Base-by-base conservation (phyloP, 1,140 invertebrate genomes). In the Drosophila auraria region DNA sequence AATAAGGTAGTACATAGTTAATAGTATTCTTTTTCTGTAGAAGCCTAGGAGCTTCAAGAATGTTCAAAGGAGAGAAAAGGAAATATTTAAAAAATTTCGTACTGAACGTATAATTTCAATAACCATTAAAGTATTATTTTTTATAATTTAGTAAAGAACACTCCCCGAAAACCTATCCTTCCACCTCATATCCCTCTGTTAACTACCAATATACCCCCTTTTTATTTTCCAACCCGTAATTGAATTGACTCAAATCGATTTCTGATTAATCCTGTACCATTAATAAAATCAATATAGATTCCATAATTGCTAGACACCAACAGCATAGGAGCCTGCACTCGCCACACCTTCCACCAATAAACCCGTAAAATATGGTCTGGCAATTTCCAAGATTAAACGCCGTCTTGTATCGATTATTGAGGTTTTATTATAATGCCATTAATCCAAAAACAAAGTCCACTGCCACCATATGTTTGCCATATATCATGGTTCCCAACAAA, bases 341-440 rank as follows among this genome's bases (percentile, higher is more conserved):
- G 62, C 45, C 66, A 69, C 66, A 40, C 63, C 66, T 44, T 63
- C 45, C 25, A 3, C 33, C 44, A 71, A 59, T 59, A 51, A 60
- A 23, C 9, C 11, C 30, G 5, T 73, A 53, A 73, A 73, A 60
- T 73, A 73, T 53, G 11, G 40, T n/a, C 68, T 50, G 38, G 38
- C 66, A 53, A 70, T 70, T 54, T 44, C 8, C 12, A 44, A 73
- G 68, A 72, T 60, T 72, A 72, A 73, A 60, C 54, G 27, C 30
- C 27, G 58, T 51, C 68, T 73, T 73, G 68, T 72, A 73, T 61
- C 68, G 70, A 72, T 73, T 61, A 72, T 73, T 54, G 38, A 17
- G 38, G 38, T 71, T 73, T 73, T 45, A 72, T 73, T 60, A 73
- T 44, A 73, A 72, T 51, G 68, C 45, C 54, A 73, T 73, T 73